phyloP scores from a whole-genome alignment of 2,888 invertebrate species.

The Chrysolina haemoptera region DNA sequence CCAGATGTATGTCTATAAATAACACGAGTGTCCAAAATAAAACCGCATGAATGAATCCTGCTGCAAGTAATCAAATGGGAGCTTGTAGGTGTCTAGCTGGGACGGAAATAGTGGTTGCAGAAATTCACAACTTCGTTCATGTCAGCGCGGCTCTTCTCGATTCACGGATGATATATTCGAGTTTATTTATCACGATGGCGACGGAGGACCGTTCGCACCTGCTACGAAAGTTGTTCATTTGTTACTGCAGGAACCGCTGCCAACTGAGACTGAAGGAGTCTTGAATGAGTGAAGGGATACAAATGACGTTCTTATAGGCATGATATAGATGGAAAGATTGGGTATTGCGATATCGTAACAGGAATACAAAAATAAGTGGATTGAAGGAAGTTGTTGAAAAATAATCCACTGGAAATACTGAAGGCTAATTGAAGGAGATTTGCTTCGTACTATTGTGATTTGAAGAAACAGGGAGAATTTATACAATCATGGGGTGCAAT shows the following conservation, averaged over 20 bases:
- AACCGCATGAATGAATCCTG: conserved; percentile 33
- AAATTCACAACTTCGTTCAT: conserved; percentile 31
- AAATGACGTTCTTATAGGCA: no score
- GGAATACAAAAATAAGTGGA: no score
- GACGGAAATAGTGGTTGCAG: conserved; percentile 41
- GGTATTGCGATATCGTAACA: no score
- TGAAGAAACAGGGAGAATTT: no score
- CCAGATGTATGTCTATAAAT: conserved; percentile 34
- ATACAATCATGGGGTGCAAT: no score
- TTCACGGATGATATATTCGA: conserved; percentile 36
- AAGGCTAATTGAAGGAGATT: no score
- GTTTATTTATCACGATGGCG: conserved; percentile 19
- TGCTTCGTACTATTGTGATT: no score
- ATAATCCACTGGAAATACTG: no score
- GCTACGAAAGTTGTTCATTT: conserved; percentile 16
- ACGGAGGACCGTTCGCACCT: conserved; percentile 28
- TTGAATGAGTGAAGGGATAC: background rate
- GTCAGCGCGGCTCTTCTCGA: conserved; percentile 37
- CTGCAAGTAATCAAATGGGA: conserved; percentile 28
- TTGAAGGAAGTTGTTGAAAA: no score
- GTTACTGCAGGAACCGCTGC: conserved; percentile 5
- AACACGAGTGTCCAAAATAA: conserved; percentile 33
- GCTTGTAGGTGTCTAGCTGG: conserved; percentile 26
- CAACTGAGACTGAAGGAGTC: background rate
- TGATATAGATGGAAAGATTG: background rate